Evolutionary conservation across 2,888 invertebrate genomes (phyloP), one percentile per base, ranked within the genome.

Genomic region (Piscicola geometra): DNA sequence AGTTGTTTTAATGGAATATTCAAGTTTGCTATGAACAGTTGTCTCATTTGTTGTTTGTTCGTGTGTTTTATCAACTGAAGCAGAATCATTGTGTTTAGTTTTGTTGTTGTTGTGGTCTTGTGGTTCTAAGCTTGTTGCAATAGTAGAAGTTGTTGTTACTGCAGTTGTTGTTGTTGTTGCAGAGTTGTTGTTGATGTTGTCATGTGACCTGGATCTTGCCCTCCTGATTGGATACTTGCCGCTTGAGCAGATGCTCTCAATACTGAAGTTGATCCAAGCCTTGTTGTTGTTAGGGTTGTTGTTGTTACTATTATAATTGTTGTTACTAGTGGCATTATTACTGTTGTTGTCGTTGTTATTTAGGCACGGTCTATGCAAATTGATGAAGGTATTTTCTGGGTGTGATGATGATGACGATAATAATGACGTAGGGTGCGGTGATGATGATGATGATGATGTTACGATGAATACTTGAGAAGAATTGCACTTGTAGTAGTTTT

Each of bases 191-290:
- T 56, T 56, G n/a, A 56, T 25, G 15, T 41, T 41, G 15, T 41
- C 15, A 41, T 41, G 41, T 5, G 41, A 41, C 41, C 15, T 41
- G 41, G 41, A 41, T 41, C 41, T 41, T 41, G 41, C 15, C 5
- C 15, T 56, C 3, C 60, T 5, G n/a, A 56, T 56, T 18, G 60
- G 60, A 56, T 18, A 56, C 67, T 67, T 67, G 12, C 18, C 35
- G 15, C n/a, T 67, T 3, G 67, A 67, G 33, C 32, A 67, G 18
- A 67, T 67, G 67, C 67, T 67, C 67, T 67, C 67, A n/a, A 67
- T 67, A n/a, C 67, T 67, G 67, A 67, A 67, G n/a, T 67, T 67
- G 5, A 67, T 67, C 67, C 35, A 56, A 18, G n/a, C 60, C n/a
- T 25, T 56, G 25, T 56, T 5, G 25, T 21, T 56, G 5, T 56